These are phyloP conservation scores for Melanotaenia trifasciata DNA, from an alignment of 2,797 vertebrate genomes.

Conservation along the genomic window DNA sequence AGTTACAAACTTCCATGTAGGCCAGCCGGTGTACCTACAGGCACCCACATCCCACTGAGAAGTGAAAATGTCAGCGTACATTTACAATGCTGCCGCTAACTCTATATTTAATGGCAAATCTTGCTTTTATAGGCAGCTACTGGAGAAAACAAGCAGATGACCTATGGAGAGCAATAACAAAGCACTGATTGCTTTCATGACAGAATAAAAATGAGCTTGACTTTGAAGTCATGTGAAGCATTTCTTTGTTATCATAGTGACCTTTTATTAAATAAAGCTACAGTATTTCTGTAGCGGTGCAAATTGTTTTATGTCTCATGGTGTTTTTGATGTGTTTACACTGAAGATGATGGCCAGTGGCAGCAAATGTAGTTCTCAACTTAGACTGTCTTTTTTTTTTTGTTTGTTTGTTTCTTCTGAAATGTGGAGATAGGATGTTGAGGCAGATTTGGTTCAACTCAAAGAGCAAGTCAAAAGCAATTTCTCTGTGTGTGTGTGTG, in stretches of 20 bases:
- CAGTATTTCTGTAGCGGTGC: not conserved
- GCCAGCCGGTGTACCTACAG: conserved; percentile 72
- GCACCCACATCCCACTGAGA: conserved; percentile 76
- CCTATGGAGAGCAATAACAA: conserved; percentile 53
- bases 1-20: conserved; percentile 73
- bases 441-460: conserved; percentile 60
- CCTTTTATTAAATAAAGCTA: conserved; percentile 30
- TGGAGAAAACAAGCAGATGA: conserved; percentile 48
- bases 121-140: conserved; percentile 48
- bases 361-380: conserved; percentile 45
- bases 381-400: conserved; percentile 46
- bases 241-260: not conserved
- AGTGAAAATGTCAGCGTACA: conserved; percentile 80
- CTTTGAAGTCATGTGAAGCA: conserved; percentile 4
- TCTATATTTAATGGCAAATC: conserved; percentile 63
- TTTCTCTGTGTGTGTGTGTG: conserved; percentile 54
- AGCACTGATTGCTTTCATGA: conserved; percentile 43
- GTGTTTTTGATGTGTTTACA: conserved; percentile 20
- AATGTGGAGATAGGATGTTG: conserved; percentile 74
- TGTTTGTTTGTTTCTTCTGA: conserved; percentile 24
- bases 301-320: conserved; percentile 7
- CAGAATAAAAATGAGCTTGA: conserved; percentile 33
- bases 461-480: conserved; percentile 66
- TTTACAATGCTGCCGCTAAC: conserved; percentile 78
- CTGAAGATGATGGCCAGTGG: conserved; percentile 15